phyloP scores from a whole-genome alignment of 2,113 vertebrate species.

The Eulacestoma nigropectus region DNA sequence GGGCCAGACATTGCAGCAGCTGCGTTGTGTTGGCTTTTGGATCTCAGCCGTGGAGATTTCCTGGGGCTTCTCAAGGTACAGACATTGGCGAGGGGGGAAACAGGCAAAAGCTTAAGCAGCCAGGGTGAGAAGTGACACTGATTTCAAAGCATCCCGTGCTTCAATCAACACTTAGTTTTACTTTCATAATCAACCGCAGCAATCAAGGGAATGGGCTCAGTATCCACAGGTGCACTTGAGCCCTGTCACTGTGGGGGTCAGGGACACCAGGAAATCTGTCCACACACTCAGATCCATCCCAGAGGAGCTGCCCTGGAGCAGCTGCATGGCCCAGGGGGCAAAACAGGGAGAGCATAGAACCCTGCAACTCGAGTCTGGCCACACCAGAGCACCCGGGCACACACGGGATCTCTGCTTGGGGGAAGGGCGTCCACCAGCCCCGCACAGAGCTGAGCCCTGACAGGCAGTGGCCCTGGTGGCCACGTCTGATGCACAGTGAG shows the following conservation, averaged over 20 bases:
- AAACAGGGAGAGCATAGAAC: neutral
- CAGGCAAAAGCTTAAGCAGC: neutral
- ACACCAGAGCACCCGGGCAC: fast-evolving
- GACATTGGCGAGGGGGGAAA: neutral
- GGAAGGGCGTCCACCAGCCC: neutral
- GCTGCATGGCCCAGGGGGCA: neutral
- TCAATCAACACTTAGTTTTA: neutral
- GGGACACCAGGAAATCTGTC: neutral
- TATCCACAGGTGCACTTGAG: neutral
- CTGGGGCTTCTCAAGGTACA: neutral
- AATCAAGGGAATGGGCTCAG: neutral
- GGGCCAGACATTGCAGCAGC: neutral
- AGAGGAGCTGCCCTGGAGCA: neutral
- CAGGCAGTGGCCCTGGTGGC: neutral
- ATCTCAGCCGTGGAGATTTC: neutral
- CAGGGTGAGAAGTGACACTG: neutral
- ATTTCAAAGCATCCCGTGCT: neutral
- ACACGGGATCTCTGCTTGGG: neutral
- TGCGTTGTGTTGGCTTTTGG: neutral
- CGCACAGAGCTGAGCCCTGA: fast-evolving
- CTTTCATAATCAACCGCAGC: fast-evolving
- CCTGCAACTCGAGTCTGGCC: fast-evolving
- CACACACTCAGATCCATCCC: neutral
- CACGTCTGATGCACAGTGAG: fast-evolving
- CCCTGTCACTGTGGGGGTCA: fast-evolving